Evolutionary conservation across 2,888 invertebrate species (phyloP), one percentile per base, ranked within the genome.

Genomic region (Taphrorychus bicolor): DNA sequence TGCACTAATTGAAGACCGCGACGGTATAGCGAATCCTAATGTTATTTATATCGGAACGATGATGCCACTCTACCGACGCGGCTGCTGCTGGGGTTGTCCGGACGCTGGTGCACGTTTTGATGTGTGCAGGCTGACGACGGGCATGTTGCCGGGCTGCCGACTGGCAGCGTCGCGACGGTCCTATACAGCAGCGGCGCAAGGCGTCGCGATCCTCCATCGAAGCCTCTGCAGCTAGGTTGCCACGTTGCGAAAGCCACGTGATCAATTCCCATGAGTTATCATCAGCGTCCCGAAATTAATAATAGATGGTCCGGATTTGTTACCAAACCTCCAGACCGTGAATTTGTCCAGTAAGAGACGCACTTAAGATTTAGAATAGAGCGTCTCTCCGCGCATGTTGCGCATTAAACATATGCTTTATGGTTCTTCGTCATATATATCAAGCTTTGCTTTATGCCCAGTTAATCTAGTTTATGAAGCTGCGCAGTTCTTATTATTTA

Each of bases 41-140:
- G 67, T 54, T 68, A 75, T 76, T 75, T 76, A 76, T 77, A 75
- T 73, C 69, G 74, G 72, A 73, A 70, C 76, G 73, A 64, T 75
- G 73, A 72, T 75, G 75, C 72, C 70, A 71, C 23, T 52, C 72
- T 72, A 63, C 72, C 73, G 75, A 74, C 73, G 72, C 54, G 64
- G 59, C 66, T 59, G 64, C 62, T 66, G 71, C 68, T 59, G 54
- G 63, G 62, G 70, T 65, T 57, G 67, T 61, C 67, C 59, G 64
- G 65, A 62, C 63, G 69, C 66, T 68, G 71, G 58, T 63, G 63
- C 57, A 58, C 52, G 52, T 53, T 59, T 59, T 16, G 41, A 17
- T 58, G 40, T 61, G 58, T 66, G 61, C 66, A 58, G 18, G 45
- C 60, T 61, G 57, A 58, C 60, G 62, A 61, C 62, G 32, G 70